Percentiles rank a stretch among this genome's conserved stretches.
Conservation (phyloP, 1,140 invertebrate species). For the Drosophila asahinai region DNA sequence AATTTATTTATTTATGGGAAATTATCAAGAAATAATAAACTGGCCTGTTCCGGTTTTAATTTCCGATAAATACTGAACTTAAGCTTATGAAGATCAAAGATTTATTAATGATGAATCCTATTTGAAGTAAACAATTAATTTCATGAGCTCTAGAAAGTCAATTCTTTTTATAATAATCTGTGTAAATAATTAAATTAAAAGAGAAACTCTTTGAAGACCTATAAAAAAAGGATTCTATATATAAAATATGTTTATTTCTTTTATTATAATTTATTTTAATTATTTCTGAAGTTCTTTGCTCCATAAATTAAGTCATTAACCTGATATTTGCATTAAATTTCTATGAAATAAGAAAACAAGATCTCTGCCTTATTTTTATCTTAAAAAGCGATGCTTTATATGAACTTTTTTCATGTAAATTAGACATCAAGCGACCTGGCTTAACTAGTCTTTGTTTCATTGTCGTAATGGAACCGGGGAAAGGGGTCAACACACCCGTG, state of each 20-base stretch:
- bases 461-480: background rate
- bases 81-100: too few relatives aligned
- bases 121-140: too few relatives aligned
- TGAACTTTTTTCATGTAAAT: background rate
- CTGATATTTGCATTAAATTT: background rate
- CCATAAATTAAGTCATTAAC: background rate
- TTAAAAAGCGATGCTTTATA: slow-evolving; percentile 2
- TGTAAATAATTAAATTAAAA: background rate
- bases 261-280: too few relatives aligned
- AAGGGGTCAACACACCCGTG: background rate
- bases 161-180: too few relatives aligned
- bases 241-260: background rate
- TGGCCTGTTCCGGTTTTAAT: background rate
- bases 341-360: slow-evolving; percentile 5
- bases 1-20: background rate
- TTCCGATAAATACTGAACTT: too few relatives aligned
- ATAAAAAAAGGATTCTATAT: background rate
- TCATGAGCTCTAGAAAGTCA: too few relatives aligned
- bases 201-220: background rate
- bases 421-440: slow-evolving; percentile 10
- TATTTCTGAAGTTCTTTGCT: background rate
- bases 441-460: slow-evolving; percentile 6
- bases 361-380: background rate
- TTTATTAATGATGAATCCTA: too few relatives aligned
- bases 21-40: background rate